Base-by-base conservation (phyloP, 2,113 vertebrate genomes). In the Vulpes vulpes region DNA sequence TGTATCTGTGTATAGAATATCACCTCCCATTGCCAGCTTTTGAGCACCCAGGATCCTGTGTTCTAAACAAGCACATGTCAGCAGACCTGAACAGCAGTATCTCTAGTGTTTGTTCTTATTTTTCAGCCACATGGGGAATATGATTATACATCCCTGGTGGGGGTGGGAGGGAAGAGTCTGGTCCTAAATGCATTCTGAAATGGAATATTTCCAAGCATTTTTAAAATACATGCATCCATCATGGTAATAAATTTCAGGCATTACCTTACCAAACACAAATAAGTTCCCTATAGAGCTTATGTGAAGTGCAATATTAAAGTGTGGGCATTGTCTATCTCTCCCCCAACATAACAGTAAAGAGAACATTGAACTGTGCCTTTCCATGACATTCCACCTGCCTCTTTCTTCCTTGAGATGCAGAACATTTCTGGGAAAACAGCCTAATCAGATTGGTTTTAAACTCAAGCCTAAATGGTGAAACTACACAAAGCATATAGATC, bases 341-440 rank as follows among this genome's bases (percentile, higher is more conserved):
- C 92, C 79, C 38, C 51, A 60, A 94, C 89, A 74, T n/a, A 76
- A 27, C 16, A 93, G 83, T 23, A 76, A 88, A 51, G 35, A 79
- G 27, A 92, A 25, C 8, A 20, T 16, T 15, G 55, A 62, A 38
- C 86, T 11, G 3, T 73, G 15, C 27, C 14, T 15, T 67, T 57
- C 43, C 1, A 0, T 9, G 51, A 32, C 22, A 22, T 23, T 30
- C 62, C 23, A 65, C n/a, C 60, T 78, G 55, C 69, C 43, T 81
- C 30, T 76, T 55, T 62, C 35, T 81, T 38, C 79, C 23, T 65
- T 3, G 3, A 69, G 57, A 35, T 59, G 30, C 57, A 53, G 62
- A 60, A 0, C 3, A 6, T 57, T 90, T 81, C 92, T 84, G 88
- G 35, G 69, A 95, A 93, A 74, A 60, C 78, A 53, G 32, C 53